A percentile compares a stretch with the other conserved stretches of the same genome.
These are phyloP conservation scores for Euwallacea similis DNA, from an alignment of 1,140 invertebrate genomes.

Conservation along the genomic window DNA sequence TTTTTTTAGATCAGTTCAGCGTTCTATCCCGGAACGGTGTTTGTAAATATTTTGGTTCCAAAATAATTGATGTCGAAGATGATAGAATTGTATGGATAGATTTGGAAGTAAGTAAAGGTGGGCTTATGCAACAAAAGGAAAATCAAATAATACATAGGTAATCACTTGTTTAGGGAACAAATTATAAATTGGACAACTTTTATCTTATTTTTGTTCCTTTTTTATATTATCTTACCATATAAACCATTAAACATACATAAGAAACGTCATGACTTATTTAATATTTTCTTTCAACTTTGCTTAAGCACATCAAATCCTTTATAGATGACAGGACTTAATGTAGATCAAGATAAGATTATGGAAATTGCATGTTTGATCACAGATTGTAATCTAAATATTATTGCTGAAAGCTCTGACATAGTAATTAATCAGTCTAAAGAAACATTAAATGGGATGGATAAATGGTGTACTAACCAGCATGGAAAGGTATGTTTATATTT, in stretches of 20 bases:
- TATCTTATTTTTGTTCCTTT: neutral
- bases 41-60: neutral
- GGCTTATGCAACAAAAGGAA: no score
- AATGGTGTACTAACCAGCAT: constrained; percentile 82
- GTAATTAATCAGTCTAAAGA: constrained; percentile 78
- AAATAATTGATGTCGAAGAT: constrained; percentile 43
- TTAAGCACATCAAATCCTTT: constrained; percentile 14
- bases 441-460: constrained; percentile 75
- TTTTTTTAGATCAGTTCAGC: no score
- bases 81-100: constrained; percentile 53
- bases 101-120: constrained; percentile 47
- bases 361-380: constrained; percentile 90
- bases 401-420: constrained; percentile 77
- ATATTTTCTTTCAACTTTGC: neutral
- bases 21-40: no score
- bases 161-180: no score
- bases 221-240: neutral
- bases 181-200: neutral
- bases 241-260: neutral
- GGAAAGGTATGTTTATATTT: constrained; percentile 58
- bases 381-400: constrained; percentile 75
- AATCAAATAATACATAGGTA: no score
- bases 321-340: constrained; percentile 63
- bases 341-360: constrained; percentile 76
- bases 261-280: neutral